Conservation (phyloP, 1,140 invertebrate species). For the Nymphalis io region DNA sequence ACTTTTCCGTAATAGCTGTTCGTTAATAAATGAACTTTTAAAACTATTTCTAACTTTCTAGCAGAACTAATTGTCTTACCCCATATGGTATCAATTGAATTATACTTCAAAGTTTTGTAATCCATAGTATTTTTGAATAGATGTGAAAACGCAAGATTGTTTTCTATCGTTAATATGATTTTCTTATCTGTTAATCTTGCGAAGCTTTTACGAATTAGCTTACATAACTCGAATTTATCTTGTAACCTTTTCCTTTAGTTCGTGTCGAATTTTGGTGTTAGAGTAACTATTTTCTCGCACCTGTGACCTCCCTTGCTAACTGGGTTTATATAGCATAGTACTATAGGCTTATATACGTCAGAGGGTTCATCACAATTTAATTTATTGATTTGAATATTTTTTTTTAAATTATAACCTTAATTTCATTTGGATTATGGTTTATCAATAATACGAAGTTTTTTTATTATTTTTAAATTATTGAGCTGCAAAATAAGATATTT, state of each 20-base stretch:
- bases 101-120: too few relatives aligned
- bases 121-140: too few relatives aligned
- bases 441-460: too few relatives aligned
- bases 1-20: too few relatives aligned
- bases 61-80: too few relatives aligned
- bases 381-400: neutral
- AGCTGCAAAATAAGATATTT: too few relatives aligned
- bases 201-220: slow-evolving; percentile 19
- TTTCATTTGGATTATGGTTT: neutral
- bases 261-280: slow-evolving; percentile 15
- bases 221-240: slow-evolving; percentile 35
- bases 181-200: slow-evolving; percentile 21
- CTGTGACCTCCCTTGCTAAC: slow-evolving; percentile 8
- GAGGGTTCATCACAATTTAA: neutral
- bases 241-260: slow-evolving; percentile 30
- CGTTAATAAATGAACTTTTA: too few relatives aligned
- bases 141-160: neutral
- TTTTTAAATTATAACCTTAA: neutral
- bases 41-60: too few relatives aligned
- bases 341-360: neutral
- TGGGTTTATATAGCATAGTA: neutral
- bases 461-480: too few relatives aligned
- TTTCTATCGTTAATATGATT: too few relatives aligned
- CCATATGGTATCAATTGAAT: too few relatives aligned
- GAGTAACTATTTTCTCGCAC: slow-evolving; percentile 12